These are phyloP conservation scores for Diaprepes abbreviatus DNA, from an alignment of 2,888 invertebrate species.

Conservation along the genomic window DNA sequence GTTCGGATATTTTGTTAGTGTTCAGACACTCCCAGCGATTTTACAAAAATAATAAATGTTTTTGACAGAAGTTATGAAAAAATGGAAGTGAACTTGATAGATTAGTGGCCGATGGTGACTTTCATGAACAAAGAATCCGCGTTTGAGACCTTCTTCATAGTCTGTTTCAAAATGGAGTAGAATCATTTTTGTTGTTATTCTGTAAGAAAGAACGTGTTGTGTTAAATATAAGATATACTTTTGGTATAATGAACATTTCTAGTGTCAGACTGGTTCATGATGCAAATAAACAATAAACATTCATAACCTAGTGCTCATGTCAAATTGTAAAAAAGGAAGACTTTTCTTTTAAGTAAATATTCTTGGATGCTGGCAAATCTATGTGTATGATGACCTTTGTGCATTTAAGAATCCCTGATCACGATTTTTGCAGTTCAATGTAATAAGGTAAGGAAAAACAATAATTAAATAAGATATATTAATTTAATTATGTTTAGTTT, in stretches of 20 bases:
- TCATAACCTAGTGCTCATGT: constrained; percentile 34
- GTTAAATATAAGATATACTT: constrained; percentile 1
- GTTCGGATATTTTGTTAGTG: constrained; percentile 60
- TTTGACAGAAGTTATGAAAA: constrained; percentile 58
- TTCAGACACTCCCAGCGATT: constrained; percentile 62
- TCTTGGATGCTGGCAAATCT: constrained; percentile 57
- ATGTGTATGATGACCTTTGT: constrained; percentile 56
- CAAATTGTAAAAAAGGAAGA: constrained; percentile 19
- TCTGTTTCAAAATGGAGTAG: constrained; percentile 66
- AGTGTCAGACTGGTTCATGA: constrained; percentile 2
- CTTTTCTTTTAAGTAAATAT: constrained; percentile 31
- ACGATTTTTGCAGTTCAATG: constrained; percentile 50
- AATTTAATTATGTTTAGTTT: constrained; percentile 22
- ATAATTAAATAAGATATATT: not conserved
- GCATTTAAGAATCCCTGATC: constrained; percentile 47
- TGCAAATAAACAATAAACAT: constrained; percentile 42
- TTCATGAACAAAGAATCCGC: constrained; percentile 60
- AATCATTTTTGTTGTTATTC: constrained; percentile 63
- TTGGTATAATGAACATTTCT: not conserved
- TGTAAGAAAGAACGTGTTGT: constrained; percentile 50
- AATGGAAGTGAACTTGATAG: constrained; percentile 58
- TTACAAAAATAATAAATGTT: constrained; percentile 56
- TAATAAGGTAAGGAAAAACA: constrained; percentile 50
- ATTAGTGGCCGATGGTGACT: constrained; percentile 55
- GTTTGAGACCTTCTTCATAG: constrained; percentile 61